phyloP scores from a whole-genome alignment of 2,113 vertebrate species.

The Indri indri region DNA sequence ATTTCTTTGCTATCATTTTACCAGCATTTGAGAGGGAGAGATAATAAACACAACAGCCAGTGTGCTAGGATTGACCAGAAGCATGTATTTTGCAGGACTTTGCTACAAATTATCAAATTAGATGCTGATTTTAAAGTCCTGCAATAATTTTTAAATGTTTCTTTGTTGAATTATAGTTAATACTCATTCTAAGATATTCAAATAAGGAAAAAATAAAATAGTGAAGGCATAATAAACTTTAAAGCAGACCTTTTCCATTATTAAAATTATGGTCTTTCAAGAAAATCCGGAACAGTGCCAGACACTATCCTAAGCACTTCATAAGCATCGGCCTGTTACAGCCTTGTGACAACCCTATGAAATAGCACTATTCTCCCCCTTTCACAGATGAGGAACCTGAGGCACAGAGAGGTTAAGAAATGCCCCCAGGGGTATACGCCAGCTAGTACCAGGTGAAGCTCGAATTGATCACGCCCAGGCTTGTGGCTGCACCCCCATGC shows the following conservation, averaged over 20 bases:
- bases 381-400: slow-evolving; percentile 1
- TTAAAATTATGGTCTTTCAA: not conserved
- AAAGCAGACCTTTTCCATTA: not conserved
- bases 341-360: not conserved
- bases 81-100: not conserved
- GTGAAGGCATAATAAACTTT: not conserved
- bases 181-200: slow-evolving; percentile 23
- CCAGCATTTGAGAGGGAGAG: not conserved
- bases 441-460: not conserved
- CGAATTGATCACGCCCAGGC: not conserved
- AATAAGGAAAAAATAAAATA: not conserved
- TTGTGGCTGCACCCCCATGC: not conserved
- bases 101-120: not conserved
- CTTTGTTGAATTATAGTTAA: slow-evolving; percentile 11
- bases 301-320: not conserved
- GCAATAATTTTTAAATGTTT: not conserved
- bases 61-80: not conserved
- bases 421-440: not conserved
- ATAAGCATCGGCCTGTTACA: not conserved
- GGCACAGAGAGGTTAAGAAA: not conserved
- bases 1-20: not conserved
- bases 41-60: not conserved
- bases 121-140: slow-evolving; percentile 12
- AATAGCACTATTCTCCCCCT: not conserved
- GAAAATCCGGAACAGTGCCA: not conserved